Evolutionary conservation across 2,888 invertebrate genomes (phyloP).

Genomic region (Leucania comma): DNA sequence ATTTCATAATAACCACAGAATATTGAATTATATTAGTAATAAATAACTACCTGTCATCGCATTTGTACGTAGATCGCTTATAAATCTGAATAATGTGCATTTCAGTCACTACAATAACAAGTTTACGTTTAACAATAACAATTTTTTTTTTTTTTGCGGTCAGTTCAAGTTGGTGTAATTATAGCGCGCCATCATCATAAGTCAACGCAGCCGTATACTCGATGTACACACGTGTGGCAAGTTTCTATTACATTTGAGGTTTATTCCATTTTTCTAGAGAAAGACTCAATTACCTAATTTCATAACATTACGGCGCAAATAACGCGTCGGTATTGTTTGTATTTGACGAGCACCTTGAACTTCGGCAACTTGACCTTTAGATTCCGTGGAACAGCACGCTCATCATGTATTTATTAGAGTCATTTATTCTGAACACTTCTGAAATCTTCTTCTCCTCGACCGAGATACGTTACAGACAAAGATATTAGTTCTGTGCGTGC

Average conservation of each 20-base stretch:
- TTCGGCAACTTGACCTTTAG: constrained; percentile 9
- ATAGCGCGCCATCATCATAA: constrained; percentile 26
- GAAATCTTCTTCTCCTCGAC: constrained; percentile 4
- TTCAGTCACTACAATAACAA: constrained; percentile 25
- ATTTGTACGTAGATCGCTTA: constrained; percentile 1
- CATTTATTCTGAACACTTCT: constrained; percentile 2
- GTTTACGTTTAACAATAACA: constrained; percentile 29
- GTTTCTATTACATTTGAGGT: not conserved
- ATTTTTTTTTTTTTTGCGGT: constrained; percentile 12
- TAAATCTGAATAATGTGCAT: constrained; percentile 22
- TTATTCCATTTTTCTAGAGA: constrained; percentile 7
- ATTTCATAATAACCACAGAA: not conserved
- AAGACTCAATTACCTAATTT: not conserved
- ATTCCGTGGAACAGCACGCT: not conserved
- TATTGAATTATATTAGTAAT: not conserved
- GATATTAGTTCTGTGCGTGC: too few species aligned
- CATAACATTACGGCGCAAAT: not conserved
- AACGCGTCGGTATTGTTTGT: constrained; percentile 21
- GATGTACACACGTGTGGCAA: not conserved
- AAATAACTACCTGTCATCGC: too few species aligned
- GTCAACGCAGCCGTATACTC: constrained; percentile 1
- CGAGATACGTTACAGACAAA: too few species aligned
- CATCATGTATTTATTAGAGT: constrained; percentile 13
- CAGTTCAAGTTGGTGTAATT: constrained; percentile 32
- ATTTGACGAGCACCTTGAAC: constrained; percentile 7